Base-by-base conservation (phyloP, 2,888 invertebrate species). In the Melanostoma mellinum region DNA sequence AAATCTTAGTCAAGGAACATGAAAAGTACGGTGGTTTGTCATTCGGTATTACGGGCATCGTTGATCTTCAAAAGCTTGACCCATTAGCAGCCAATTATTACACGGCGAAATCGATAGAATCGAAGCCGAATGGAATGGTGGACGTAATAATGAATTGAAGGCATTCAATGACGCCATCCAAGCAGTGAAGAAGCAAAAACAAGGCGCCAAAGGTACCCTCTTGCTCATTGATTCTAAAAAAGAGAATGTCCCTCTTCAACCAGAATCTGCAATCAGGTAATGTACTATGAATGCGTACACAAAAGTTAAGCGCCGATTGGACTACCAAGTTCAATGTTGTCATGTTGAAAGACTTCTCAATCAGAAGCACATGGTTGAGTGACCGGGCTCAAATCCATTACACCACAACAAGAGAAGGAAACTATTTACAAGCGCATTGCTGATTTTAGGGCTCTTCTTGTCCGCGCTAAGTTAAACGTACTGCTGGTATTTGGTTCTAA, bases 311-410 rank as follows among this genome's bases (percentile, higher is more conserved):
- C 95, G 94, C 86, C 95, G 97, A 63, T 92, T 97, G 88, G 99
- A 99, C 92, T 99, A 97, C 92, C 98, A 99, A 92, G 93, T 97
- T 4, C 98, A 98, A 91, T 94, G 95, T 88, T 93, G 96, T 87
- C 94, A 94, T 87, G 92, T 97, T 69, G 96, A 98, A 89, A 94
- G 96, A 56, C 95, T 96, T 87, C 93, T 99, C 84, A 93, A 96
- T 87, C 98, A 99, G 92, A 97, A 95, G 91, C 96, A 98, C 91
- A 95, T 99, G 96, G 97, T 97, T 35, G 95, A 97, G 91, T 99
- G 98, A 97, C 96, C 99, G 85, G 95, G 5, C 93, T 94, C 86
- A 94, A 95, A 88, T 95, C 97, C 80, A 97, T 99, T 90, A 97
- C 98, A n/a, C 95, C 98, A 0, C 96, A 97, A 89, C 97, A 98